Base-by-base conservation (phyloP, 2,113 vertebrate species). In the Rissa tridactyla region DNA sequence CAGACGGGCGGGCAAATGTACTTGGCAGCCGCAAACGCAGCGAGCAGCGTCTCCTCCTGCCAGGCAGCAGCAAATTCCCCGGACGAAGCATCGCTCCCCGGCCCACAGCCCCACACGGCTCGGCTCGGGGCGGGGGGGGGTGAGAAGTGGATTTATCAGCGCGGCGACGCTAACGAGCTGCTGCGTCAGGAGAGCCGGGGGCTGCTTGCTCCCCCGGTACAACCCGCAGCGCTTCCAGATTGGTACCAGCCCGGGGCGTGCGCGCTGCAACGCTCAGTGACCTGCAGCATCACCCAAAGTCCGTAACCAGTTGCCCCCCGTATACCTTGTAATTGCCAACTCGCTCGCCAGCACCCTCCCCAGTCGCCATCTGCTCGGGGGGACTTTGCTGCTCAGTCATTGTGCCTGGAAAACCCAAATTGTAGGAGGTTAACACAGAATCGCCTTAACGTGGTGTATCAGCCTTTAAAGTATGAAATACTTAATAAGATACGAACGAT, bases 291-390 rank as follows among this genome's bases (percentile, higher is more conserved):
- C 55, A 1, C 72, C 15, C 55, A 0, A 10, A 30, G 17, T 5
- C 60, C 2, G 0, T 3, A 9, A 15, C 49, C 32, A 11, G 57
- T 3, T 10, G 32, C 9, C 23, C 47, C 40, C 52, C 12, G 19
- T 8, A 19, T 98, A 99, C 99, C 99, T 99, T 99, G 95, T 98
- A 99, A 87, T 46, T 97, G n/a, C 96, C 98, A 64, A 97, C 98
- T 38, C 96, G 97, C 55, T 98, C 98, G 19, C 98, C 98, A 27
- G 98, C 98, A 54, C 98, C 98, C 96, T 99, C 99, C 82, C 98
- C 98, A 65, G 98, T 98, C 4, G 97, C 98, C 93, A 98, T 98
- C 97, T 98, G 98, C 95, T 99, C 98, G 2, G 98, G 98, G 25
- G 96, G 95, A 68, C 98, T 97, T 21, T 98, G 99, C 90, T 98